These are phyloP conservation scores for Notoglanidium macrostoma DNA, from an alignment of 2,797 vertebrate genomes.

Conservation along the genomic window DNA sequence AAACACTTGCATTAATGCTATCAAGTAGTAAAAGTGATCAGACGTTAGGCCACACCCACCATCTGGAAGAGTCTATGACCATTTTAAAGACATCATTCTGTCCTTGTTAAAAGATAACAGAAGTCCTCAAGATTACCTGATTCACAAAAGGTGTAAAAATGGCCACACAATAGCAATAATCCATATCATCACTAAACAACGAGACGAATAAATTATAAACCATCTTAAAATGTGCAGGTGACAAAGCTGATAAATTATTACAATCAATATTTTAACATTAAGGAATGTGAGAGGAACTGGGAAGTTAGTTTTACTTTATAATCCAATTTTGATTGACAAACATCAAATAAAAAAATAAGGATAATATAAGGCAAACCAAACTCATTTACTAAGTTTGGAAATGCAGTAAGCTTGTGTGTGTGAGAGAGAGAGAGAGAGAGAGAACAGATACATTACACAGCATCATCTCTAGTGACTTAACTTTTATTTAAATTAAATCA, in stretches of 20 bases:
- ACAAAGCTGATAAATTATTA: neutral
- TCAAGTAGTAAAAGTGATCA: too few relatives aligned
- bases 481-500: slow-evolving; percentile 87
- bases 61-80: neutral
- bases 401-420: neutral
- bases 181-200: too few relatives aligned
- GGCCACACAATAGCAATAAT: too few relatives aligned
- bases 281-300: neutral
- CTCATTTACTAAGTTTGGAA: neutral
- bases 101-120: neutral
- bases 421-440: too few relatives aligned
- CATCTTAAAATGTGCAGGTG: too few relatives aligned
- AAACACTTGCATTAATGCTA: neutral
- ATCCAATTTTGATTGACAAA: neutral
- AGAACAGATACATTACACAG: slow-evolving; percentile 51
- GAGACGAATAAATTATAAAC: too few relatives aligned
- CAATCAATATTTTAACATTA: neutral
- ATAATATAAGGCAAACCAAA: neutral
- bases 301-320: neutral
- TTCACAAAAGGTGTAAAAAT: too few relatives aligned
- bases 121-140: too few relatives aligned
- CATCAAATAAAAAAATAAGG: neutral
- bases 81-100: neutral
- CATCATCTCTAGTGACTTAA: slow-evolving; percentile 70
- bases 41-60: neutral